Conservation (phyloP, 92 coral and sea anemone genomes). For the Zoanthus solanderi region DNA sequence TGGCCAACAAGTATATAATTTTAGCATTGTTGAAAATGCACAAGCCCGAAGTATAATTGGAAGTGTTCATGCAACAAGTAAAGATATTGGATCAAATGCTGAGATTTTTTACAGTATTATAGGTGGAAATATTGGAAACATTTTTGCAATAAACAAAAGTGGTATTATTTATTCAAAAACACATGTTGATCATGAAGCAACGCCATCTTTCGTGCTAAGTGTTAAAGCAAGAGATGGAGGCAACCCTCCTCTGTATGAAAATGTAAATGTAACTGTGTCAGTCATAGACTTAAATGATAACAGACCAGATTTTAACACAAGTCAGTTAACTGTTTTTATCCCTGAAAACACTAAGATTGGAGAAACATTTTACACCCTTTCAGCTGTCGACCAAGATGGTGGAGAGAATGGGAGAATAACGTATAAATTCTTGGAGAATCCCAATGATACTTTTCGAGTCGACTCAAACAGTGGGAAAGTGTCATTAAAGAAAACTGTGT, state of each 20-base stretch:
- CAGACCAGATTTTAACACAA: constrained; percentile 76
- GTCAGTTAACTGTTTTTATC: constrained; percentile 63
- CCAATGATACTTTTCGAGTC: constrained; percentile 73
- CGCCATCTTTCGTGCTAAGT: constrained; percentile 58
- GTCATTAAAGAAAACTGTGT: constrained; percentile 69
- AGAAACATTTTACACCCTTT: constrained; percentile 69
- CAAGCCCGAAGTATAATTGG: constrained; percentile 68
- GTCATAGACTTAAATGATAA: constrained; percentile 93
- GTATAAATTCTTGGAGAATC: constrained; percentile 78
- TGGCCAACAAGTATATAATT: constrained; percentile 67
- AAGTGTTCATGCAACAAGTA: constrained; percentile 84
- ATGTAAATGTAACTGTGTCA: constrained; percentile 75
- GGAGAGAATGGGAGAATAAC: constrained; percentile 79
- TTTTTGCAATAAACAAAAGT: constrained; percentile 79
- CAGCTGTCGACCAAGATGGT: constrained; percentile 84
- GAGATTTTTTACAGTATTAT: constrained; percentile 77
- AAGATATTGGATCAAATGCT: constrained; percentile 94
- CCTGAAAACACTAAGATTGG: constrained; percentile 83
- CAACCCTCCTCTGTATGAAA: constrained; percentile 84
- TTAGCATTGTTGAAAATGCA: constrained; percentile 77
- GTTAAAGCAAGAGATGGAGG: constrained; percentile 95
- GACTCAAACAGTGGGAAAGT: constrained; percentile 74
- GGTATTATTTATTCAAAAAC: constrained; percentile 73
- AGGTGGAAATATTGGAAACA: constrained; percentile 55
- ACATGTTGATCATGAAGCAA: constrained; percentile 81